Base-by-base conservation (phyloP, 1,140 invertebrate genomes). In the Helicoverpa zea region DNA sequence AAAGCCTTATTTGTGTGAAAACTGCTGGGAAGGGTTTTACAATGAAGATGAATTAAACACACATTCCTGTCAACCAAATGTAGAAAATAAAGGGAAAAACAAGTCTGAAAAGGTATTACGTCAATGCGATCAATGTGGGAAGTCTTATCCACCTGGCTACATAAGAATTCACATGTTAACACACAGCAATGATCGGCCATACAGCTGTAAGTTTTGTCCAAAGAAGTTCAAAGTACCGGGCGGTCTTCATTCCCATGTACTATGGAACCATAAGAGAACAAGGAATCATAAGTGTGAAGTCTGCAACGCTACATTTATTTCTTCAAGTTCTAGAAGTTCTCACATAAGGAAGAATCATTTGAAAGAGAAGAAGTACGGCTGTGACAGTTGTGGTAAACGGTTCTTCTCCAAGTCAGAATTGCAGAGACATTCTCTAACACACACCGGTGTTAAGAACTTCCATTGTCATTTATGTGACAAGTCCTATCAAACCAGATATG, bases 81-180 rank as follows among this genome's bases (percentile, higher is more conserved):
- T 79, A 16, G 82, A 87, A 63, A 89, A 77, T 66, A 77, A 89
- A 76, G 88, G 90, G n/a, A 92, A 88, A 73, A 86, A 73, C 43
- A 91, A 88, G 70, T 66, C 90, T 7, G 89, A 93, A 12, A 92
- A 82, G 84, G 66, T 89, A 0, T 77, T 94, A 73, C 81, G 88
- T 9, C 94, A 95, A 52, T 95, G 95, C 86, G 94, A 95, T 81
- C 91, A 95, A 79, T 95, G 94, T 85, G 94, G 95, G 0, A 95
- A 95, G 63, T 95, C 95, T 7, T 95, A 95, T 83, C 92, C 93
- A 3, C 88, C 90, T 2, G 90, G 91, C 1, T 95, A 95, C 76
- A 95, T 95, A 51, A 86, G 91, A 83, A 89, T 94, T 13, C 95
- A 95, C 66, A 94, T 95, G 91, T 70, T 92, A 30, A 95, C 94